Percentiles rank a stretch among this genome's conserved stretches.
Conservation (phyloP, 1,140 invertebrate genomes). For the Planococcus citri region DNA sequence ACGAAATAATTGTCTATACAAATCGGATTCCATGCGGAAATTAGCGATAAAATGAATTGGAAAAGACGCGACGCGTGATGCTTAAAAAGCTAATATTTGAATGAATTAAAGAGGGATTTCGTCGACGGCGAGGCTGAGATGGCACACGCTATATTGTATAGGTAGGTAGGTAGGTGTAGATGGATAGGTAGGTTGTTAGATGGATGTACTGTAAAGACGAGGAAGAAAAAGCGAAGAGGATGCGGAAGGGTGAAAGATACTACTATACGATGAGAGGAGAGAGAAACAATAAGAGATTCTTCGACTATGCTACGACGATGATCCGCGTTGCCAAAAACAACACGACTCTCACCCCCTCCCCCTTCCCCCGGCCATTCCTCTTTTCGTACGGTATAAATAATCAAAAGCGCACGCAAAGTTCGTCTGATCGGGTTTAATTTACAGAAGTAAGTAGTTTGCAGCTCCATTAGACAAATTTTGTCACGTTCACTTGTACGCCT, state of each 20-base stretch:
- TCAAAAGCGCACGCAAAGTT: neutral
- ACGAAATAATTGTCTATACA: neutral
- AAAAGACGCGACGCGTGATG: conserved; percentile 11
- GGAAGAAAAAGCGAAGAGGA: neutral
- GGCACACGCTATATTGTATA: neutral
- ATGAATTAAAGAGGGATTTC: neutral
- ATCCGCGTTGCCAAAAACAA: neutral
- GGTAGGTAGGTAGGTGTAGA: no score
- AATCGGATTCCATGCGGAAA: conserved; percentile 12
- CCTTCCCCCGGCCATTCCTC: no score
- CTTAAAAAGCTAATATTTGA: conserved; percentile 18
- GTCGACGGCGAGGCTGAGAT: neutral
- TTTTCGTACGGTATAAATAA: no score
- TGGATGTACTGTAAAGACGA: no score
- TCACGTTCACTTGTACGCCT: conserved; percentile 10
- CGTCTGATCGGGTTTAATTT: conserved; percentile 16
- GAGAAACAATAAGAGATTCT: conserved; percentile 16
- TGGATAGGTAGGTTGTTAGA: no score
- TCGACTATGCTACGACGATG: neutral
- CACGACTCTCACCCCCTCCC: neutral
- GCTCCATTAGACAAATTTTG: conserved; percentile 20
- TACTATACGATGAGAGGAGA: no score
- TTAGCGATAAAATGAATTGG: conserved; percentile 16
- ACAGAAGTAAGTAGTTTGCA: conserved; percentile 18
- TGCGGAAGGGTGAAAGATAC: neutral